Conservation (phyloP, 2,888 invertebrate genomes). For the Apomyelois bistriatella region DNA sequence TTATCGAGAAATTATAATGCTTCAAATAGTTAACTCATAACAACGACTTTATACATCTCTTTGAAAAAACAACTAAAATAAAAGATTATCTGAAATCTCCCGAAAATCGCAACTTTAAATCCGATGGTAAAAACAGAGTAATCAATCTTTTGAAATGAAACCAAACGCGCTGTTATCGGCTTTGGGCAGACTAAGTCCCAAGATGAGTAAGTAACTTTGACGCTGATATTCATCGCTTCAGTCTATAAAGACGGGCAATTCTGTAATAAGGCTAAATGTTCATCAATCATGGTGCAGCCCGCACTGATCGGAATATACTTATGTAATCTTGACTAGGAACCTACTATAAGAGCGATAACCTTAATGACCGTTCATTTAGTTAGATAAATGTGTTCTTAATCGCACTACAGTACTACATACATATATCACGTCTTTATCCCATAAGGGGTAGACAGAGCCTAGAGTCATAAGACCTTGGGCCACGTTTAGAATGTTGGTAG, state of each 20-base stretch:
- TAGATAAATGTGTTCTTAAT: too few species aligned
- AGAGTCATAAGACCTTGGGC: too few species aligned
- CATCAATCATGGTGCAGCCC: conserved; percentile 69
- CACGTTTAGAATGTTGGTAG: too few species aligned
- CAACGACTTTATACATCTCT: too few species aligned
- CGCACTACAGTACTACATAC: too few species aligned
- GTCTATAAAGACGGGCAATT: conserved; percentile 27
- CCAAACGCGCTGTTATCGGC: conserved; percentile 49
- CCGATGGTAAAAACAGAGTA: not conserved
- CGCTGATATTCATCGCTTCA: conserved; percentile 3
- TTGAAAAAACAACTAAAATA: too few species aligned
- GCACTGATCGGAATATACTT: conserved; percentile 28
- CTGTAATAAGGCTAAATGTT: conserved; percentile 52
- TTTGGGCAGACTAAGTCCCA: conserved; percentile 42
- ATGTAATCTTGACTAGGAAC: conserved; percentile 39
- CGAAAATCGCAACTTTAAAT: too few species aligned
- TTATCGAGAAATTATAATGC: too few species aligned
- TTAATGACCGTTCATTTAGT: conserved; percentile 22
- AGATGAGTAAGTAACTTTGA: conserved; percentile 10
- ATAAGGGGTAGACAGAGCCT: too few species aligned
- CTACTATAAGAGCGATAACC: conserved; percentile 63
- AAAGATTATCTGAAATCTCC: not conserved
- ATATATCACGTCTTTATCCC: too few species aligned
- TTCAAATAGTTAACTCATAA: too few species aligned
- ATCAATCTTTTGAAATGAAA: conserved; percentile 31